Base-by-base conservation (phyloP, 2,113 vertebrate genomes). In the Salvelinus namaycush region DNA sequence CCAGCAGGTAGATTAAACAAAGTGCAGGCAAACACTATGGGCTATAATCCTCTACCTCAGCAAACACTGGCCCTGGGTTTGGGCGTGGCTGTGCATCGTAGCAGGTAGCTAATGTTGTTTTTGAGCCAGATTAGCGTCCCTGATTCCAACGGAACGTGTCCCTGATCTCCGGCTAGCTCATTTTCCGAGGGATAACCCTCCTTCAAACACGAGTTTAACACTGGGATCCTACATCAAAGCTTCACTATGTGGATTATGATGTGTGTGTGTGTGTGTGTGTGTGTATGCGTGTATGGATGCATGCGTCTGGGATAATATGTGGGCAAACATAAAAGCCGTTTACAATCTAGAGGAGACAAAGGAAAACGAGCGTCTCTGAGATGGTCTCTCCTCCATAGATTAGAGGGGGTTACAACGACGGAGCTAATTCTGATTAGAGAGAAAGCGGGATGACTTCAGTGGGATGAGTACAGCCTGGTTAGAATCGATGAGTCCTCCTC, bases 91-190 rank as follows among this genome's bases (percentile, higher is more conserved):
- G 72, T 48, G 26, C 59, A 51, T 80, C 76, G 79, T 73, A 86
- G 83, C 83, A 86, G 75, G 83, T 75, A 85, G 76, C 83, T 81
- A 68, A 74, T 66, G 69, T 22, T 11, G 18, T 62, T 57, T 22
- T 44, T 54, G 66, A 84, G 29, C 76, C 78, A 90, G 86, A 87
- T 89, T 84, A 83, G 83, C 81, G 75, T 82, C 75, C 67, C 70
- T 74, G 79, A 86, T 86, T 85, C 76, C 24, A 69, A 64, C 77
- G 12, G 48, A 24, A 84, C 51, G 68, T 12, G 5, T 62, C 79
- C 85, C 76, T 87, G 87, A 89, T 89, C 84, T 85, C 64, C 76
- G 75, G 60, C 54, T 31, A 71, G 74, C 82, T 76, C 79, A 31
- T 57, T 78, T 54, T 76, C 76, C 18, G 51, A 80, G 74, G 78